Base-by-base conservation (phyloP, 2,888 invertebrate genomes). In the Lycia hirtaria region DNA sequence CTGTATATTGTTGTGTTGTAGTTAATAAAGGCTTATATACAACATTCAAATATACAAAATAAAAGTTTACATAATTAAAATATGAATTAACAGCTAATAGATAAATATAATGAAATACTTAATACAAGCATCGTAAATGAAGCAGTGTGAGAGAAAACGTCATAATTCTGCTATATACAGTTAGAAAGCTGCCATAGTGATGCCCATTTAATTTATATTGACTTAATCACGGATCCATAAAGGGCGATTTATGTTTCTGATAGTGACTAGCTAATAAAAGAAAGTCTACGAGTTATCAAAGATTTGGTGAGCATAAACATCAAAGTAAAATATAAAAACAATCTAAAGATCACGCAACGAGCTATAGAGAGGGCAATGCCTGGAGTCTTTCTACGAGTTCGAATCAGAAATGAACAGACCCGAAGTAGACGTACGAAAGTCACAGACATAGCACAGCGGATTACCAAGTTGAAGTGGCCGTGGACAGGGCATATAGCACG, bases 201-300 rank as follows among this genome's bases (percentile, higher is more conserved):
- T 32, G 40, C 47, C 48, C 30, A 55, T 55, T 41, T 47, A 32
- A 47, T 48, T 48, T 41, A 47, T 45, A 48, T 47, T 54, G 17
- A 6, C 20, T 19, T 38, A n/a, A 38, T 47, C 20, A 7, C 47
- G 17, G 22, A 24, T n/a, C 47, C 40, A 41, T 55, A 28, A 47
- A 55, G 41, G 47, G 53, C 28, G 20, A 5, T 40, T 26, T 28
- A 14, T 17, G 22, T 40, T 38, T 50, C n/a, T n/a, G n/a, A n/a
- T n/a, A n/a, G 3, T 7, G 30, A 10, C 19, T 44, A 19, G 44
- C 12, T 7, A 30, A 30, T 15, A 30, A 30, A 30, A 9, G 44
- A 44, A 44, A 43, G 43, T 43, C 10, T 19, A 28, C 30, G 19
- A 43, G 17, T 30, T 43, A 43, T 6, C 6, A 12, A 44, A 5